Base-by-base conservation (phyloP, 2,113 vertebrate species). In the Chionis minor region DNA sequence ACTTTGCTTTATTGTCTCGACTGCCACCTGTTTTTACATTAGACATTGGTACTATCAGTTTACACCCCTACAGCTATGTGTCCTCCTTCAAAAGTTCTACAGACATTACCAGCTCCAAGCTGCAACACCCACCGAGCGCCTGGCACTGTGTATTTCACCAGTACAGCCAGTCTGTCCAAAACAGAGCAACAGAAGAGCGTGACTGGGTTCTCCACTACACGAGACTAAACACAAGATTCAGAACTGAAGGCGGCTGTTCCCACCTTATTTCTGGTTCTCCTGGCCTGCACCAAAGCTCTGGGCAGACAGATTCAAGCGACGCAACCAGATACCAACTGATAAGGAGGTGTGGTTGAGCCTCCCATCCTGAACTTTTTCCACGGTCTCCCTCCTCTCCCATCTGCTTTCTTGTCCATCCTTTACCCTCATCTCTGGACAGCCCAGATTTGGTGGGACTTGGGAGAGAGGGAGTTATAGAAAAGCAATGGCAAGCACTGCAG, bases 41-140 rank as follows among this genome's bases (percentile, higher is more conserved):
- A 21, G 47, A 22, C 7, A 32, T 6, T 3, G 20, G 33, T n/a
- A 38, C 24, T 10, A 33, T 7, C 8, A n/a, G 19, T n/a, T 62
- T 85, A 54, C 35, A 62, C 4, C 24, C 23, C 45, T 55, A 12
- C 16, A 38, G 49, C n/a, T 20, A 49, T 32, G 20, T 14, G 40
- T 9, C 6, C 19, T 47, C n/a, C 55, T 69, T 14, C 28, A 44
- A 9, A 15, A n/a, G 44, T 15, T 59, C 51, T 78, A 58, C 6
- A 49, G 49, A 26, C 28, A 52, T 0, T 18, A 74, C 40, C 59
- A 61, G 62, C 58, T 81, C 62, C 45, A 61, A 30, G 26, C 28
- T 47, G n/a, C 33, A 23, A 24, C 0, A 32, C 9, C 4, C 24
- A 1, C 28, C 0, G 12, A 12, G n/a, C 2, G 2, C 44, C 44